phyloP scores from a whole-genome alignment of 2,113 vertebrate genomes.

The Oncorhynchus nerka region DNA sequence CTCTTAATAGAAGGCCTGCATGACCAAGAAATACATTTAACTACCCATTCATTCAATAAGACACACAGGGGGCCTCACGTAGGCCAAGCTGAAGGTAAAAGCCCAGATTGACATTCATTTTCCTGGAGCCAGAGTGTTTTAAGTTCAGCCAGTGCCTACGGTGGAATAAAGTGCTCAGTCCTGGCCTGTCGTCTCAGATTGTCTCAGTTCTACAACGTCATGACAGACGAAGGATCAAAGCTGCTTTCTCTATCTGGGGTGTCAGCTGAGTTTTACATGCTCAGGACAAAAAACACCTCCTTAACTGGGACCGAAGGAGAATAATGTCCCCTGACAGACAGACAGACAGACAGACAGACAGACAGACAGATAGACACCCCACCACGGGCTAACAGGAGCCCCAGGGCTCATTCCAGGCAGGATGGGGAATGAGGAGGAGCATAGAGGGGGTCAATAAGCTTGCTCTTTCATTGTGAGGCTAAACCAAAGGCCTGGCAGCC shows the following conservation, averaged over 20 bases:
- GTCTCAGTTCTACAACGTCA: constrained; percentile 18
- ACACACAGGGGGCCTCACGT: constrained; percentile 42
- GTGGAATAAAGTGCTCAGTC: constrained; percentile 65
- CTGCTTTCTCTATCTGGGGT: constrained; percentile 57
- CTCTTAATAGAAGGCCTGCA: constrained; percentile 34
- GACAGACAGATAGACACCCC: too few species aligned
- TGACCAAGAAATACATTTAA: constrained; percentile 57
- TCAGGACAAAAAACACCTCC: constrained; percentile 55
- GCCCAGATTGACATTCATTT: constrained; percentile 60
- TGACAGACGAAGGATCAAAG: constrained; percentile 67
- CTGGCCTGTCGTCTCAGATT: constrained; percentile 63
- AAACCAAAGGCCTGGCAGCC: constrained; percentile 41
- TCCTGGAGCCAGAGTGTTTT: constrained; percentile 61
- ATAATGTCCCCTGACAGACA: constrained; percentile 64
- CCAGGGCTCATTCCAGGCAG: constrained; percentile 64
- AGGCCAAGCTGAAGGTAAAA: constrained; percentile 54
- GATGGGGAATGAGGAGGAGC: constrained; percentile 47
- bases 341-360: constrained; percentile 59
- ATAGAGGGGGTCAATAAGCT: constrained; percentile 63
- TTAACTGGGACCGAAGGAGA: constrained; percentile 65
- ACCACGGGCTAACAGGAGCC: constrained; percentile 61
- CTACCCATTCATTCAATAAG: constrained; percentile 48
- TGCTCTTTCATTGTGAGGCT: constrained; percentile 60
- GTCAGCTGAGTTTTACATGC: constrained; percentile 67
- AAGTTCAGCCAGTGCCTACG: constrained; percentile 56